These are phyloP conservation scores for Lymantria dispar DNA, from an alignment of 2,888 invertebrate genomes.

Conservation along the genomic window DNA sequence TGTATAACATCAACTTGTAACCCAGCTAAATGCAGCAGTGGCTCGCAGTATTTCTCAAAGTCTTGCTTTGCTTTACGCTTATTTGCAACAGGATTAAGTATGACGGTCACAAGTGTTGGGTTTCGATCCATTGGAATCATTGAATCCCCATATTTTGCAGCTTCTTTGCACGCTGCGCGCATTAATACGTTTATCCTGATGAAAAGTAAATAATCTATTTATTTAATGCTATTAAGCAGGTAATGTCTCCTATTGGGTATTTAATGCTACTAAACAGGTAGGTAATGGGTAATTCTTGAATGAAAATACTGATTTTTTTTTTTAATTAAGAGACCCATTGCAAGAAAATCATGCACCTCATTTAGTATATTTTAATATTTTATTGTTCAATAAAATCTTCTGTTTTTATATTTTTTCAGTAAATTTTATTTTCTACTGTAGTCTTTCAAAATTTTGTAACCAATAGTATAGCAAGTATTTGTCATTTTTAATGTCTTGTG, in stretches of 20 bases:
- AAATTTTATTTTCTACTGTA: no score
- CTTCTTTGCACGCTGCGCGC: conserved; percentile 90
- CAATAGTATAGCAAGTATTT: no score
- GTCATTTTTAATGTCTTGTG: no score
- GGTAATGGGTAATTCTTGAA: no score
- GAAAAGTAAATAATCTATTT: background rate
- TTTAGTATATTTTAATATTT: no score
- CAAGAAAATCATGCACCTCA: no score
- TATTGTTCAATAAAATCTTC: no score
- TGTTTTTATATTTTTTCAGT: no score
- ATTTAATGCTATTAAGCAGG: background rate
- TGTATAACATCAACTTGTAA: conserved; percentile 84
- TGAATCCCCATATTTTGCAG: conserved; percentile 86
- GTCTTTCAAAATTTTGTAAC: no score
- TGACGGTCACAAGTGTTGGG: conserved; percentile 90
- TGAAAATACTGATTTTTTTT: no score
- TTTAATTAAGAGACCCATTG: no score
- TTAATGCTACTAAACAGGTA: background rate
- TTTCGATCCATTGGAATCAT: conserved; percentile 81
- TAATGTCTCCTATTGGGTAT: no score
- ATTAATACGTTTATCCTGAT: conserved; percentile 89
- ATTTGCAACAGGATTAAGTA: conserved; percentile 95
- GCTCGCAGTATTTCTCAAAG: conserved; percentile 96
- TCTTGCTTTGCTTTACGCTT: conserved; percentile 86
- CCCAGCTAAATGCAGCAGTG: conserved; percentile 95